Conservation (phyloP, 2,797 vertebrate species). For the Euphonia xanthogaster region DNA sequence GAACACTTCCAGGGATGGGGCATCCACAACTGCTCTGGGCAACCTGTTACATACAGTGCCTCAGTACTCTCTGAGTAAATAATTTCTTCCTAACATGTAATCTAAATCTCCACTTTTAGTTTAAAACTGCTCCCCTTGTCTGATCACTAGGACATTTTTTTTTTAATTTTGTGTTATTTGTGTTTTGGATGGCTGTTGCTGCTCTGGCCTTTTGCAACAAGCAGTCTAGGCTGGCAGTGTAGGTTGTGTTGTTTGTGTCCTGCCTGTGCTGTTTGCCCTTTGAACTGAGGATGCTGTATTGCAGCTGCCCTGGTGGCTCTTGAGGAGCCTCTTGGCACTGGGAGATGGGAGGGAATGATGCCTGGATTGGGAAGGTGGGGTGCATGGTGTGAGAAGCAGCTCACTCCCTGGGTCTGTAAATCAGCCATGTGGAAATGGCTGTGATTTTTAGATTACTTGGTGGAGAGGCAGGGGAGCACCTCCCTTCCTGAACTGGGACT, state of each 20-base stretch:
- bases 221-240: not conserved
- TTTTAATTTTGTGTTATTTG: not conserved
- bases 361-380: not conserved
- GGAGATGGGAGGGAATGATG: not conserved
- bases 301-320: not conserved
- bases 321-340: not conserved
- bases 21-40: not conserved
- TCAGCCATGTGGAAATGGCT: not conserved
- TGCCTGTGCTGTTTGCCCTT: not conserved
- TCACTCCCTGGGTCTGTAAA: not conserved
- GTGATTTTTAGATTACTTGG: not conserved
- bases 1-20: not conserved
- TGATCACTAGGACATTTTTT: not conserved
- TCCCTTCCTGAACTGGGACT: not conserved
- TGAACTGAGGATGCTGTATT: not conserved
- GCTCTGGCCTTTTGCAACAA: not conserved
- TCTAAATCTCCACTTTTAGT: not conserved
- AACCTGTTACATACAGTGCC: not conserved
- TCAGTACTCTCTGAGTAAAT: not conserved
- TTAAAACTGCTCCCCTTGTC: not conserved
- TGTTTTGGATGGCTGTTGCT: not conserved
- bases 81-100: not conserved
- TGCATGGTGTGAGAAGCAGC: fast-evolving
- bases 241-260: not conserved
- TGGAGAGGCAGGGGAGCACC: not conserved